These are phyloP conservation scores for Potamilus streckersoni DNA, from an alignment of 1,140 invertebrate species.

Conservation along the genomic window DNA sequence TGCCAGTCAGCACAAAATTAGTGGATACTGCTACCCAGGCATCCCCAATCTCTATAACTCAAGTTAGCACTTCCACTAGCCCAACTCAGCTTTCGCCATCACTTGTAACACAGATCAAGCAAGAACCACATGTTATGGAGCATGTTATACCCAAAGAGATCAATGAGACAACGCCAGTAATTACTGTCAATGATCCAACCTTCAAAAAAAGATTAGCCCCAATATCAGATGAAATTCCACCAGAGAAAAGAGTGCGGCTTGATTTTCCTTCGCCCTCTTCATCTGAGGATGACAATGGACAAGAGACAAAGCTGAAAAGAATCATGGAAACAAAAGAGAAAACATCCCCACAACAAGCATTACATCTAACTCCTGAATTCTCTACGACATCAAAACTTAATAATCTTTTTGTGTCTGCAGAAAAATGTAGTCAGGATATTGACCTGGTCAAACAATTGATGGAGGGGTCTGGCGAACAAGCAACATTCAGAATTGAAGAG, in stretches of 20 bases:
- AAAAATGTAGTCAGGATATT: slow-evolving; percentile 3
- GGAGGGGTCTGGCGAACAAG: slow-evolving; percentile 8
- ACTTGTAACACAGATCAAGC: slow-evolving; percentile 7
- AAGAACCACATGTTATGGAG: slow-evolving; percentile 5
- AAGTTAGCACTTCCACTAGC: neutral
- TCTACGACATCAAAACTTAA: slow-evolving; percentile 9
- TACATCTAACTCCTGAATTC: slow-evolving; percentile 41
- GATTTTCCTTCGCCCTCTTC: slow-evolving; percentile 45
- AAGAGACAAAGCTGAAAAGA: slow-evolving; percentile 11
- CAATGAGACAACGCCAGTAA: slow-evolving; percentile 23
- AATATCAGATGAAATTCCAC: slow-evolving; percentile 7
- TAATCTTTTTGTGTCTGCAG: slow-evolving; percentile 15
- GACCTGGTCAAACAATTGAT: neutral
- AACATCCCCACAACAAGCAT: slow-evolving; percentile 34
- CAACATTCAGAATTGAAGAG: slow-evolving; percentile 23
- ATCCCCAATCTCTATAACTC: slow-evolving; percentile 10
- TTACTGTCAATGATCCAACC: slow-evolving; percentile 24
- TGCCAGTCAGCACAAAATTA: slow-evolving; percentile 36
- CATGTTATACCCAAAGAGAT: slow-evolving; percentile 13
- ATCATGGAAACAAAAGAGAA: slow-evolving; percentile 11
- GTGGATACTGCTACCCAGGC: slow-evolving; percentile 38
- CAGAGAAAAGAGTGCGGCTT: slow-evolving; percentile 34
- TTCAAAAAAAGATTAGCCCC: slow-evolving; percentile 12
- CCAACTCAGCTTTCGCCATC: neutral
- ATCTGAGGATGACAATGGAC: slow-evolving; percentile 31